These are phyloP conservation scores for Colossoma macropomum DNA, from an alignment of 2,113 vertebrate species.

Conservation along the genomic window DNA sequence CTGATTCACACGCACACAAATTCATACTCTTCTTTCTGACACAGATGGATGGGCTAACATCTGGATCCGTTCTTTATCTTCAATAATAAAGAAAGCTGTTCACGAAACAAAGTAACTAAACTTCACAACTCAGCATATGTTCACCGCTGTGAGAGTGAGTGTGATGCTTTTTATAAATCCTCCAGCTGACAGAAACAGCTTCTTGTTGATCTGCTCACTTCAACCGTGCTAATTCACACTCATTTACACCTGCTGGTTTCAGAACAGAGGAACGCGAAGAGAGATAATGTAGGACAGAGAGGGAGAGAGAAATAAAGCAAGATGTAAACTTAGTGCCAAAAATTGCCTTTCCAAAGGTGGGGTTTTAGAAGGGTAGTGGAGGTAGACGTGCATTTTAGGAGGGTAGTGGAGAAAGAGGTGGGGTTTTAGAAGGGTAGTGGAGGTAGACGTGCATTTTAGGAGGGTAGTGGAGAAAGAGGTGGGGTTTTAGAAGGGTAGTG, in stretches of 20 bases:
- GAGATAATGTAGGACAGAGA: constrained; percentile 13
- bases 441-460: too few species aligned
- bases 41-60: not conserved
- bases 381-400: not conserved
- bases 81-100: not conserved
- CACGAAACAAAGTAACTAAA: not conserved
- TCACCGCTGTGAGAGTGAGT: not conserved
- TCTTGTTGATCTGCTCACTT: constrained; percentile 20
- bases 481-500: too few species aligned
- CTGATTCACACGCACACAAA: too few species aligned
- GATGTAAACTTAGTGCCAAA: too few species aligned
- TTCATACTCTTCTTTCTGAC: not conserved
- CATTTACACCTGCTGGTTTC: constrained; percentile 41
- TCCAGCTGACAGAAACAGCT: not conserved
- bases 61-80: not conserved
- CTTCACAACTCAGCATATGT: not conserved
- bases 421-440: too few species aligned
- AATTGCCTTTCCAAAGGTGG: too few species aligned
- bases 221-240: constrained; percentile 42
- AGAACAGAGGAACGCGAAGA: constrained; percentile 19
- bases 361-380: too few species aligned
- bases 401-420: too few species aligned
- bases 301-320: constrained; percentile 20
- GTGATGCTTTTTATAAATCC: not conserved
- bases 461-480: too few species aligned